Evolutionary conservation across 2,797 vertebrate species (phyloP).

Genomic region (Alfaro cultratus): DNA sequence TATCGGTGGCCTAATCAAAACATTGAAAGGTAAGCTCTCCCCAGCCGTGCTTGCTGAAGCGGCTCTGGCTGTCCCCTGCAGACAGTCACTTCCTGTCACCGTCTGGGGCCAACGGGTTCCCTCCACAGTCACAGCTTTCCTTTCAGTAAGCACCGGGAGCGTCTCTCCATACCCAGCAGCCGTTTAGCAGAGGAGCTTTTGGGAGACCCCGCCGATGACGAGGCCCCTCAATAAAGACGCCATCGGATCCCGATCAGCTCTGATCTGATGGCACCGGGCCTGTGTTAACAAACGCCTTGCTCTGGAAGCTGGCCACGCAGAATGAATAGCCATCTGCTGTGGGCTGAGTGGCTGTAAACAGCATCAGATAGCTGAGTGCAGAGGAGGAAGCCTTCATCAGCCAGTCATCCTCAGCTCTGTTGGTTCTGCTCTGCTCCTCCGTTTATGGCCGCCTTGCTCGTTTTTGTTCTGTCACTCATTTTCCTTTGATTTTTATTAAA

Average conservation of each 20-base stretch:
- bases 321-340: conserved; percentile 57
- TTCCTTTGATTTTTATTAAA: not conserved
- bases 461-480: not conserved
- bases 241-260: conserved; percentile 52
- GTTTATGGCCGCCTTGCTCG: not conserved
- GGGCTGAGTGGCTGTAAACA: conserved; percentile 51
- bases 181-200: conserved; percentile 32
- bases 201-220: conserved; percentile 35
- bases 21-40: not conserved
- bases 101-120: conserved; percentile 26
- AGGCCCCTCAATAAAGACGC: conserved; percentile 45
- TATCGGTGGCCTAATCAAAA: too few species aligned
- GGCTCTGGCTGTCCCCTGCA: not conserved
- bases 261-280: conserved; percentile 48
- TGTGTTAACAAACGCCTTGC: conserved; percentile 44
- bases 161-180: conserved; percentile 27
- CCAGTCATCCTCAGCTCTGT: conserved; percentile 25
- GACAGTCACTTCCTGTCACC: not conserved
- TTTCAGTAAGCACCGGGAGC: conserved; percentile 26
- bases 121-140: conserved; percentile 17
- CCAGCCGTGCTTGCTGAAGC: not conserved
- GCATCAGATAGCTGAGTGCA: conserved; percentile 44
- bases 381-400: conserved; percentile 39
- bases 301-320: conserved; percentile 39
- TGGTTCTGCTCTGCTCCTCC: not conserved